Base-by-base conservation (phyloP, 1,140 invertebrate genomes). In the Drosophila prosaltans region DNA sequence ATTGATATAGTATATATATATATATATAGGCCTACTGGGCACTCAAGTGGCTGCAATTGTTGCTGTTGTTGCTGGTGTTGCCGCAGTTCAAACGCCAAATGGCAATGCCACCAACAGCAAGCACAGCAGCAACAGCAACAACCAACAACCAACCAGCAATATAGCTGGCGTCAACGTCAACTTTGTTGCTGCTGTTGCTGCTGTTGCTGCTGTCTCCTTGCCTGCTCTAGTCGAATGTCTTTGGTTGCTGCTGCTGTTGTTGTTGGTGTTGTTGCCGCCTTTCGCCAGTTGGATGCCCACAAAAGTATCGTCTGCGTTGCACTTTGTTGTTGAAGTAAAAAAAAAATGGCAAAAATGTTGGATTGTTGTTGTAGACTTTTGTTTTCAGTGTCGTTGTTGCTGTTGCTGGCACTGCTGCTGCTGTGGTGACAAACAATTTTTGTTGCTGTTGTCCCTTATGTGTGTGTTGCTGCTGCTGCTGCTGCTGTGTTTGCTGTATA, bases 31-130 rank as follows among this genome's bases (percentile, higher is more conserved):
- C 74, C 82, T 79, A 76, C 86, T 82, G 83, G 79, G 75, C 75
- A 88, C 80, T 88, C 72, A 80, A 86, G 80, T 88, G 82, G 82
- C 83, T 76, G 83, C 70, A 86, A 82, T 79, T 75, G 77, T 10
- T 54, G 69, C 32, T 71, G 69, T 67, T 72, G 65, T 10, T 80
- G 69, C 4, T 72, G 60, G 21, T 68, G 78, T 48, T 45, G 81
- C 73, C 54, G 81, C 73, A 77, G 73, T 80, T 78, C 70, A 84
- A 84, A 80, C 60, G 72, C 65, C 77, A 81, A 81, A 65, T 69
- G 67, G 67, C 51, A 41, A 55, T 62, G 26, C 40, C 69, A 72
- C 30, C 57, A 67, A 69, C 67, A 63, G 10, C 64, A 65, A 16
- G 16, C 16, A 9, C 30, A 30, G 28, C 28, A 30, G 28, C 28